Evolutionary conservation across 1,140 invertebrate genomes (phyloP).

Genomic region (Scaptomyza hsui): DNA sequence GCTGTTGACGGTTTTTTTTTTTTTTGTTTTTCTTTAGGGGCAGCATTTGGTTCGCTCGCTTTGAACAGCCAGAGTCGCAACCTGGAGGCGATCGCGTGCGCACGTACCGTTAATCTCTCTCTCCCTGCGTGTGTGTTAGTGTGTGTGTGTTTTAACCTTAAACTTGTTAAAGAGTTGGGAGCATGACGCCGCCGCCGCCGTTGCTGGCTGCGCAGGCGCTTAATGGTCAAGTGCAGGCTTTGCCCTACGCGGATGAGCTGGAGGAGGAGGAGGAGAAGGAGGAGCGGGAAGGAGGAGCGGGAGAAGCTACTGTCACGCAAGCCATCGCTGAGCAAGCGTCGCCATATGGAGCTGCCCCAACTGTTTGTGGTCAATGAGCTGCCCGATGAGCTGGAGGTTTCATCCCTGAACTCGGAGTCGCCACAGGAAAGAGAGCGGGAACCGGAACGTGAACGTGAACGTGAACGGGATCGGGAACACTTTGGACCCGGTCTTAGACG

Average conservation of each 20-base stretch:
- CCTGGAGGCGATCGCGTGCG: slow-evolving; percentile 36
- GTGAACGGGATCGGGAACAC: slow-evolving; percentile 20
- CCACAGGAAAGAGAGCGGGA: neutral
- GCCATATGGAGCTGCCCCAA: slow-evolving; percentile 55
- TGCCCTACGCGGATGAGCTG: slow-evolving; percentile 55
- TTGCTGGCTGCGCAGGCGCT: slow-evolving; percentile 58
- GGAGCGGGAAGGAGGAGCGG: neutral
- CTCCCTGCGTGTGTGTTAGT: too few species aligned
- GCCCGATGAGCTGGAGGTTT: neutral
- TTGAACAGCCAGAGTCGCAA: slow-evolving; percentile 33
- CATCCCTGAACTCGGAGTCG: neutral
- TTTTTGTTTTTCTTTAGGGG: neutral
- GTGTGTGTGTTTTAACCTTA: neutral
- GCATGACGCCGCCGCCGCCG: neutral
- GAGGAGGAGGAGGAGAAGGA: slow-evolving; percentile 15
- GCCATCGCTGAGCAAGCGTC: slow-evolving; percentile 46
- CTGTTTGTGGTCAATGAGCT: slow-evolving; percentile 50
- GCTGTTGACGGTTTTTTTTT: slow-evolving; percentile 13
- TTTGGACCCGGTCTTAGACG: slow-evolving; percentile 62
- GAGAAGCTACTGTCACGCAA: slow-evolving; percentile 24
- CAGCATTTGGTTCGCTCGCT: slow-evolving; percentile 1
- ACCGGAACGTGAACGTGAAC: slow-evolving; percentile 15
- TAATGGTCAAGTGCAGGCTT: slow-evolving; percentile 31
- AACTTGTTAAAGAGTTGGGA: neutral
- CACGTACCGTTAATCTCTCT: slow-evolving; percentile 24